Conservation (phyloP, 1,140 invertebrate genomes). For the Bombus waltoni region DNA sequence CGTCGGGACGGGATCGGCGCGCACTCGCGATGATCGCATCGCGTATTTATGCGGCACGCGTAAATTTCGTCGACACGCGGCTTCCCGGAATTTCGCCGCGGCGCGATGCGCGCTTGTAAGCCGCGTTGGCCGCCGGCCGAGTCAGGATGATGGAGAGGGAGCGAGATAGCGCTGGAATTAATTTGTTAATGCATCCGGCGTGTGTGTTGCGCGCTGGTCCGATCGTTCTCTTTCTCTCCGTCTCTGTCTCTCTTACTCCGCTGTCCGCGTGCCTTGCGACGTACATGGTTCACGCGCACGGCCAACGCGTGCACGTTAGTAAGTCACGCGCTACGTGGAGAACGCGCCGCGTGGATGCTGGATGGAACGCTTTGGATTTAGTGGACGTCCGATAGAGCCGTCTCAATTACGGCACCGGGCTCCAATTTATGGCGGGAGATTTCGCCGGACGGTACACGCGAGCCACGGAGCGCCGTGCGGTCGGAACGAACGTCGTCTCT, state of each 20-base stretch:
- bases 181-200: slow-evolving; percentile 66
- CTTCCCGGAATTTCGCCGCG: slow-evolving; percentile 65
- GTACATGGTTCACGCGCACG: slow-evolving; percentile 5
- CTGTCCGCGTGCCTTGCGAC: neutral
- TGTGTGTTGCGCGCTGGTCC: neutral
- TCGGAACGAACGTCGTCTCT: neutral
- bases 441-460: slow-evolving; percentile 27
- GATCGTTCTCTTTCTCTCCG: neutral
- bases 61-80: slow-evolving; percentile 64
- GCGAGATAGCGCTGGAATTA: slow-evolving; percentile 64
- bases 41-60: slow-evolving; percentile 69
- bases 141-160: slow-evolving; percentile 45
- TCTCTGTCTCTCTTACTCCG: too few species aligned
- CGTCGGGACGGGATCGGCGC: neutral
- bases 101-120: slow-evolving; percentile 48
- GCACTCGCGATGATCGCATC: slow-evolving; percentile 66
- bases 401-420: slow-evolving; percentile 64
- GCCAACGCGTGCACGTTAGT: slow-evolving; percentile 52
- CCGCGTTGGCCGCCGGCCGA: slow-evolving; percentile 7
- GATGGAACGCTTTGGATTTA: slow-evolving; percentile 59
- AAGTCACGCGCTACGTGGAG: slow-evolving; percentile 48
- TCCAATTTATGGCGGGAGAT: slow-evolving; percentile 60
- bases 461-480: neutral
- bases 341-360: slow-evolving; percentile 38
- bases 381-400: slow-evolving; percentile 63